Evolutionary conservation across 2,888 invertebrate species (phyloP), one percentile per base, ranked within the genome.

Genomic region (Agrochola litura): DNA sequence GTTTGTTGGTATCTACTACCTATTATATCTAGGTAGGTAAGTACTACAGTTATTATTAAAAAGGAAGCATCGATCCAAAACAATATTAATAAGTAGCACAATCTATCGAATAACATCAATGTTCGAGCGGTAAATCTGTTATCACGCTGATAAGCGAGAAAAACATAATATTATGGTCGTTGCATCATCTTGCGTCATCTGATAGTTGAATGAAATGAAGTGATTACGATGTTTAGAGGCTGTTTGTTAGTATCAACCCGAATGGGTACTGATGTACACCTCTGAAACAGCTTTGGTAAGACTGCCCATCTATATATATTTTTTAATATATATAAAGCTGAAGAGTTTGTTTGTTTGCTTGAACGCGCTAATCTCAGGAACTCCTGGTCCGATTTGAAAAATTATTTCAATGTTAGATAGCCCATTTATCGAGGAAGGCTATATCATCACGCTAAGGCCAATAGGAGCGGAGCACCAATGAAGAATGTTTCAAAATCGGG

Each of bases 111-210:
- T 37, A 37, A 46, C 52, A 72, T 82, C 60, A 56, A 14, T 19
- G 41, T 66, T 46, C 43, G 54, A 41, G 63, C 58, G 37, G 19
- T 60, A n/a, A 67, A 74, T 83, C 74, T 74, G 66, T 86, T 86
- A 84, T 86, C 86, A 78, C 22, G 25, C 52, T 66, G 83, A 79
- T 84, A 83, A 70, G 16, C 25, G 86, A 86, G 79, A 77, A 78
- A 56, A 83, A 83, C 83, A 83, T 73, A 68, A 83, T 77, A 70
- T 64, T 71, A 61, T 75, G 49, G 19, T 14, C 37, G 22, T 83
- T 83, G 65, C 84, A 79, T 83, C 86, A 86, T 79, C 72, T 83
- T 84, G 84, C 79, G 74, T 83, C 86, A 83, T 72, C 19, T 68
- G 30, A 16, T 43, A 37, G 25, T 25, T 68, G 49, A 68, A 82